phyloP scores from a whole-genome alignment of 1,140 invertebrate genomes.

The Gonatopus flavifemur region DNA sequence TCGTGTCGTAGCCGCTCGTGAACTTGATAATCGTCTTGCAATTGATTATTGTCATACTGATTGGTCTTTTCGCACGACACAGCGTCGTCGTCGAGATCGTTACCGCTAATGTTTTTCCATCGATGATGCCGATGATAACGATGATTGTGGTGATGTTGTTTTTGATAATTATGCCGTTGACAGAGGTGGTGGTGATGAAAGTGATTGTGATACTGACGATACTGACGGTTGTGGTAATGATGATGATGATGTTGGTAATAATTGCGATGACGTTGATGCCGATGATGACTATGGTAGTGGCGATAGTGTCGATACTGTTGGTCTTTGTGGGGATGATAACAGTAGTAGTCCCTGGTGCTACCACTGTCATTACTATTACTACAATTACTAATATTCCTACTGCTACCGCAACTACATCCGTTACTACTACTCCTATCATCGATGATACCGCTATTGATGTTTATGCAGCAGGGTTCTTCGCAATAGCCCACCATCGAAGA shows the following conservation, averaged over 20 bases:
- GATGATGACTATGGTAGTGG: slow-evolving; percentile 1
- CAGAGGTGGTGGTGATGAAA: background rate
- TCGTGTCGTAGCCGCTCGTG: slow-evolving; percentile 5
- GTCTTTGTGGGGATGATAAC: slow-evolving; percentile 18
- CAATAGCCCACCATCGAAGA: slow-evolving; percentile 17
- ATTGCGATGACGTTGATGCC: background rate
- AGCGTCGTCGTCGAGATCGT: background rate
- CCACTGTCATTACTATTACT: slow-evolving; percentile 17
- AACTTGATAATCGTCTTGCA: slow-evolving; percentile 12
- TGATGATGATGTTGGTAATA: background rate
- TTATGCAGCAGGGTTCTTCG: slow-evolving; percentile 16
- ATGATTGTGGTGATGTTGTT: too few relatives aligned
- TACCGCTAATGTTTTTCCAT: background rate
- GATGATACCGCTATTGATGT: too few relatives aligned
- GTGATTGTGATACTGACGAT: background rate
- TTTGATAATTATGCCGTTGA: background rate
- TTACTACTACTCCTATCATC: too few relatives aligned
- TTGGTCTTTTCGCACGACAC: slow-evolving; percentile 5
- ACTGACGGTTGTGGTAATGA: background rate
- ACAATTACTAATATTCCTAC: too few relatives aligned
- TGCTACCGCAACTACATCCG: too few relatives aligned
- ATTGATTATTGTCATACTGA: slow-evolving; percentile 4
- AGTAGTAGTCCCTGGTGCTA: slow-evolving; percentile 17
- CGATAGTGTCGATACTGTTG: slow-evolving; percentile 19
- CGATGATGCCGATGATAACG: slow-evolving; percentile 6